Percentiles rank a stretch among this genome's conserved stretches.
Conservation (phyloP, 37 sponge, comb jelly and placozoan genomes). For the Haliclona indistincta region DNA sequence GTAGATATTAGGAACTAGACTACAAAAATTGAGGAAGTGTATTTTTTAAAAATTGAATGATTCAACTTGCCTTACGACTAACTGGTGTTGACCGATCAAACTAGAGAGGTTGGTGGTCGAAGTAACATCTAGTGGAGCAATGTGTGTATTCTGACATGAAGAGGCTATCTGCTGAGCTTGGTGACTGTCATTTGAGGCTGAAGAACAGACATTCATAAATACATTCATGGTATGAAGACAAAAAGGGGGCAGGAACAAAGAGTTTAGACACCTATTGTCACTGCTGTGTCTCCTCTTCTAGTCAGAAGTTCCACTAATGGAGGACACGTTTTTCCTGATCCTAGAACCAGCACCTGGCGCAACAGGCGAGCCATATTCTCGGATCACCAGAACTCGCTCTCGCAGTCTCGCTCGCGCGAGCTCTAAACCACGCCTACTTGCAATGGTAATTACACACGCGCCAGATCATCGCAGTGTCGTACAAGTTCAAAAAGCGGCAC, state of each 20-base stretch:
- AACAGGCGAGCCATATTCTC: no score
- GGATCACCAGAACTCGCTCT: no score
- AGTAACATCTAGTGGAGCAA: slow-evolving; percentile 36
- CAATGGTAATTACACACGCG: no score
- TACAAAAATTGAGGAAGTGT: slow-evolving; percentile 20
- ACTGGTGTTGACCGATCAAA: slow-evolving; percentile 65
- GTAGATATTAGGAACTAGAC: slow-evolving; percentile 76
- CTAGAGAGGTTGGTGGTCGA: slow-evolving; percentile 25
- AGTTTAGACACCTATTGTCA: slow-evolving; percentile 93
- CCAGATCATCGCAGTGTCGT: no score
- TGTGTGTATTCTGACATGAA: slow-evolving; percentile 53
- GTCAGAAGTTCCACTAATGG: slow-evolving; percentile 90
- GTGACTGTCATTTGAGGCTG: slow-evolving; percentile 62
- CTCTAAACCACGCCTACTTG: no score
- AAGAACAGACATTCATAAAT: neutral
- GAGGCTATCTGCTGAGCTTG: slow-evolving; percentile 63
- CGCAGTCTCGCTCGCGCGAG: no score
- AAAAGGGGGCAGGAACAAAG: neutral
- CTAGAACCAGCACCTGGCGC: slow-evolving; percentile 80
- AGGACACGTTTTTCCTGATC: slow-evolving; percentile 79
- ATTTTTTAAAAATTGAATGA: neutral
- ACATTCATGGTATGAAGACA: neutral
- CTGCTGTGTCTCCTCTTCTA: slow-evolving; percentile 35
- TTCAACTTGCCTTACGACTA: slow-evolving; percentile 71
- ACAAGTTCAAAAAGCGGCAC: no score